Percentiles rank a stretch among this genome's conserved stretches.
Conservation (phyloP, 2,113 vertebrate genomes). For the Pygathrix nemaeus region DNA sequence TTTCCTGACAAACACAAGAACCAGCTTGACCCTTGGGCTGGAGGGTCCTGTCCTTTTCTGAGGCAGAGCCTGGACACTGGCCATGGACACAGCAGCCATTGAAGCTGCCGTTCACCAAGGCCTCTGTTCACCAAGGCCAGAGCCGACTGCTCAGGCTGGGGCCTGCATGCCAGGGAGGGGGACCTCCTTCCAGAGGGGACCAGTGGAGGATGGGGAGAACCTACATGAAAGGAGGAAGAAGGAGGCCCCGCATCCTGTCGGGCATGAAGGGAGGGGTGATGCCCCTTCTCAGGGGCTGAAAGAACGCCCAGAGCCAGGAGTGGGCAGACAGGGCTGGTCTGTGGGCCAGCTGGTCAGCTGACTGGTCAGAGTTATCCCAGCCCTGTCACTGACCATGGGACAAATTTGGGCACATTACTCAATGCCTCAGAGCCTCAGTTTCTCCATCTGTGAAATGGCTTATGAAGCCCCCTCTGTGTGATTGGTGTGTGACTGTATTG, state of each 20-base stretch:
- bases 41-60: not conserved
- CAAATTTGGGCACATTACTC: not conserved
- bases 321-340: not conserved
- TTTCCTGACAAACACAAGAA: not conserved
- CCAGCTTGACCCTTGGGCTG: not conserved
- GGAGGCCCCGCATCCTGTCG: not conserved
- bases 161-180: not conserved
- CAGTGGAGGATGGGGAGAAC: too few species aligned
- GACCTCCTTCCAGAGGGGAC: not conserved
- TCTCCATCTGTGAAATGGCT: not conserved
- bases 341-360: not conserved
- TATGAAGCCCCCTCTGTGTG: not conserved
- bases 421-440: not conserved
- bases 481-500: accelerated
- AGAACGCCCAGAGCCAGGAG: not conserved
- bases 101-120: not conserved
- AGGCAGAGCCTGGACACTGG: not conserved
- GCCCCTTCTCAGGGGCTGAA: not conserved
- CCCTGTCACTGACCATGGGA: not conserved
- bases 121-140: not conserved
- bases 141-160: not conserved
- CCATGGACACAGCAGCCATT: too few species aligned
- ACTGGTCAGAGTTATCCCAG: not conserved
- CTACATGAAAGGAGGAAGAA: not conserved
- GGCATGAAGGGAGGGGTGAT: not conserved